phyloP scores from a whole-genome alignment of 2,888 invertebrate genomes.

The Zaprionus bogoriensis region DNA sequence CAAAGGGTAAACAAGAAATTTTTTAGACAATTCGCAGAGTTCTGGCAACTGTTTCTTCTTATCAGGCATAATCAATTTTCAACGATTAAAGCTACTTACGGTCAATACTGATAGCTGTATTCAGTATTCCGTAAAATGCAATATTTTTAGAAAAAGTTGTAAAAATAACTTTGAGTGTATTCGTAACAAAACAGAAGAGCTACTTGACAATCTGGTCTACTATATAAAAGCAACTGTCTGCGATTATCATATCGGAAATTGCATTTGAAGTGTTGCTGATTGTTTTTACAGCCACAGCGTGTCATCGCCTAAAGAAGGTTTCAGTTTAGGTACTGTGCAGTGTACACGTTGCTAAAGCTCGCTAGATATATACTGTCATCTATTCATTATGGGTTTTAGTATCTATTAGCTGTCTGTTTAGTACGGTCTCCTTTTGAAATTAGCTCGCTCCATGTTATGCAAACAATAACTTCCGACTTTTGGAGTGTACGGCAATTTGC shows the following conservation, averaged over 20 bases:
- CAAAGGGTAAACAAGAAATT: neutral
- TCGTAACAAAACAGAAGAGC: neutral
- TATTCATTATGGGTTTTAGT: neutral
- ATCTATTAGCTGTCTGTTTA: neutral
- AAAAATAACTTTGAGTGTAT: neutral
- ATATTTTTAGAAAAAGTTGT: conserved; percentile 23
- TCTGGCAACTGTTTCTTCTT: conserved; percentile 15
- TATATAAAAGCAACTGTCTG: neutral
- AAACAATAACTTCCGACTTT: conserved; percentile 31
- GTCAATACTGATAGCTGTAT: conserved; percentile 25
- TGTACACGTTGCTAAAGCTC: neutral
- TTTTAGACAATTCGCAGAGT: neutral
- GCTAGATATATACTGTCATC: neutral
- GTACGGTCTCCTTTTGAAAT: too few relatives aligned
- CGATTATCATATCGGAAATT: neutral
- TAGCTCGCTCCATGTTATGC: neutral
- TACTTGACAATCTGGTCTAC: too few relatives aligned
- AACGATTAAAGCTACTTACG: conserved; percentile 18
- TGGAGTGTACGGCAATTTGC: conserved; percentile 3
- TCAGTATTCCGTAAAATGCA: neutral
- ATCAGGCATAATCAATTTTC: conserved; percentile 38
- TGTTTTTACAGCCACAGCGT: neutral
- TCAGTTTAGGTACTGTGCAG: neutral
- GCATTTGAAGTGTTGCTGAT: neutral
- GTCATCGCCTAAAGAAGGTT: neutral